phyloP scores from a whole-genome alignment of 2,113 vertebrate genomes.

The Okapia johnstoni region DNA sequence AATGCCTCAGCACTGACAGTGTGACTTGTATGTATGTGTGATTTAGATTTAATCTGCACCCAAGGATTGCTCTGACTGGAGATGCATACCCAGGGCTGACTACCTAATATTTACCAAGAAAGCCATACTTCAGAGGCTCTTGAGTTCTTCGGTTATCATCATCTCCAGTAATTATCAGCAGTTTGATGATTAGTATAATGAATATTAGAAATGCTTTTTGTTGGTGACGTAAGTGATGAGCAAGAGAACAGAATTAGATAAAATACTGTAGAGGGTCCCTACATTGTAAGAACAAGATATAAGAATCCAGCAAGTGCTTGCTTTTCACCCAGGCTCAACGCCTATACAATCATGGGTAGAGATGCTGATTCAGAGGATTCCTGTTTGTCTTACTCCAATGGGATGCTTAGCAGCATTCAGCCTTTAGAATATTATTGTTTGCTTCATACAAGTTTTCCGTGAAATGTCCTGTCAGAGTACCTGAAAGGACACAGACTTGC shows the following conservation, averaged over 20 bases:
- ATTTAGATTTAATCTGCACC: background rate
- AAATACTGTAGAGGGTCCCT: background rate
- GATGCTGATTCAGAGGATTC: background rate
- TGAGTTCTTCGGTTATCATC: background rate
- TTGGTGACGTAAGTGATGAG: background rate
- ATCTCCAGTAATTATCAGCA: background rate
- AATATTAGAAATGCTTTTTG: background rate
- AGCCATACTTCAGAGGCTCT: background rate
- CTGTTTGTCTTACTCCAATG: background rate
- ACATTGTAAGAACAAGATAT: too few relatives aligned
- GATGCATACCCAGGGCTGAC: background rate
- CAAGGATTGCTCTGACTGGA: background rate
- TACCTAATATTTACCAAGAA: background rate
- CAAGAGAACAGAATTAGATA: background rate
- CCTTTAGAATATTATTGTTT: background rate
- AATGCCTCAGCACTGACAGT: background rate
- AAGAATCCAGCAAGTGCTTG: background rate
- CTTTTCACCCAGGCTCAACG: background rate
- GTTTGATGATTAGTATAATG: background rate
- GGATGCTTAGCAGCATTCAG: background rate
- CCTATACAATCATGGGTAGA: too few relatives aligned
- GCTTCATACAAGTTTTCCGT: background rate
- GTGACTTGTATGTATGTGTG: background rate
- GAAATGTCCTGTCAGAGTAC: background rate
- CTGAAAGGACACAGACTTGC: background rate